Percentiles rank a stretch among this genome's conserved stretches.
Conservation (phyloP, 2,888 invertebrate species). For the Synergus japonicus region DNA sequence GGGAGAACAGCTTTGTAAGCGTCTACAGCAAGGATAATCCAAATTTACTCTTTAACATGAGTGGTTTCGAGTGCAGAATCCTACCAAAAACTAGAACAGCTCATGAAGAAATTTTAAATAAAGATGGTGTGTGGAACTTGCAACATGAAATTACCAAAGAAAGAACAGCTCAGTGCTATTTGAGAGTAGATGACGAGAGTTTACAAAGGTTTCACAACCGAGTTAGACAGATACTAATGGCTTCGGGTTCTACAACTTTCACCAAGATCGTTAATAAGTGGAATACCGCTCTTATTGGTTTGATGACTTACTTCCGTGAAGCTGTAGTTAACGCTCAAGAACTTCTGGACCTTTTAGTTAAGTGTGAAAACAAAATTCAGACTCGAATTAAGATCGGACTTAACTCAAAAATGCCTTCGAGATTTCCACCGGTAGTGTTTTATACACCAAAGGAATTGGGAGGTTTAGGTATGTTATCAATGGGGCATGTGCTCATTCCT, state of each 20-base stretch:
- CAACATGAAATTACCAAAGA: slow-evolving; percentile 99
- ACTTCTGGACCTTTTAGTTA: slow-evolving; percentile 96
- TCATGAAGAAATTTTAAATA: slow-evolving; percentile 96
- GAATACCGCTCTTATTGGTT: slow-evolving; percentile 99
- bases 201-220: slow-evolving; percentile 97
- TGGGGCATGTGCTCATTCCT: slow-evolving; percentile 97
- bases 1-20: slow-evolving; percentile 99
- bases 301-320: slow-evolving; percentile 99
- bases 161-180: slow-evolving; percentile 98
- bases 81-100: slow-evolving; percentile 97
- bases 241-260: slow-evolving; percentile 99
- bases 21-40: slow-evolving; percentile 99
- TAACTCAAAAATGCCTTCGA: slow-evolving; percentile 99
- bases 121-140: slow-evolving; percentile 99
- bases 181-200: slow-evolving; percentile 99
- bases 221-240: slow-evolving; percentile 99
- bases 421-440: slow-evolving; percentile 99
- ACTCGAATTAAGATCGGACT: slow-evolving; percentile 99
- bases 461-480: slow-evolving; percentile 98
- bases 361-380: slow-evolving; percentile 99
- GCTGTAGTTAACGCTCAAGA: slow-evolving; percentile 99
- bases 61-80: slow-evolving; percentile 99
- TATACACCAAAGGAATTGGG: slow-evolving; percentile 99
- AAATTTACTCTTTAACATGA: slow-evolving; percentile 99
- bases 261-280: slow-evolving; percentile 99